These are phyloP conservation scores for Scleropages formosus DNA, from an alignment of 2,797 vertebrate species.

Conservation along the genomic window DNA sequence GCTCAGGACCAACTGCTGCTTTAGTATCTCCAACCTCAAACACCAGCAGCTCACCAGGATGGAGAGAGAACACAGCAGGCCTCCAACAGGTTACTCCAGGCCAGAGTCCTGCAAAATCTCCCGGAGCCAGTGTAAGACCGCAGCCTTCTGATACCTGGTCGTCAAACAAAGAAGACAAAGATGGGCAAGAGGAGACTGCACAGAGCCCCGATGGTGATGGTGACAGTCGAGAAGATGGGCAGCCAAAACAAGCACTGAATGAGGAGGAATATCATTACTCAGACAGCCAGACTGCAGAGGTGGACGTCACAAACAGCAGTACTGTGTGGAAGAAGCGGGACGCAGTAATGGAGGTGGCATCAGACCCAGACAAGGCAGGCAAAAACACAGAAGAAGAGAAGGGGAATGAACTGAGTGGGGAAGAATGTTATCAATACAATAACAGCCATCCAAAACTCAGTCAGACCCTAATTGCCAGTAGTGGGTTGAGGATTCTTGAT, in stretches of 20 bases:
- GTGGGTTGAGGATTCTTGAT: slow-evolving; percentile 28
- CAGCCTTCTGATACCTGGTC: neutral
- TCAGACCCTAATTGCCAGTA: slow-evolving; percentile 51
- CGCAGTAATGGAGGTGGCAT: slow-evolving; percentile 39
- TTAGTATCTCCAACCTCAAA: slow-evolving; percentile 41
- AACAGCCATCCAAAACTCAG: slow-evolving; percentile 63
- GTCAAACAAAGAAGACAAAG: slow-evolving; percentile 11
- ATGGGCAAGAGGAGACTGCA: slow-evolving; percentile 25
- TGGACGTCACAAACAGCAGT: slow-evolving; percentile 32
- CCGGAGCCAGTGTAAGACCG: slow-evolving; percentile 34
- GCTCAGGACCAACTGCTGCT: neutral
- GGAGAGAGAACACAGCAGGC: slow-evolving; percentile 38
- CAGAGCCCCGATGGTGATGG: slow-evolving; percentile 19
- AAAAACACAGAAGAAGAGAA: slow-evolving; percentile 40
- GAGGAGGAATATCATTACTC: slow-evolving; percentile 85
- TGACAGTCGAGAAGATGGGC: slow-evolving; percentile 50
- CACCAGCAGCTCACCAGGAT: slow-evolving; percentile 30
- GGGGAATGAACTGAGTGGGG: slow-evolving; percentile 31
- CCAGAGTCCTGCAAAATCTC: neutral
- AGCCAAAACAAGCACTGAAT: slow-evolving; percentile 35
- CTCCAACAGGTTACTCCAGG: slow-evolving; percentile 22
- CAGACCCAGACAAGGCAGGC: slow-evolving; percentile 39
- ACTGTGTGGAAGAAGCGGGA: slow-evolving; percentile 39
- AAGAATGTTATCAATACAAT: slow-evolving; percentile 74
- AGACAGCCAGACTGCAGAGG: slow-evolving; percentile 67